A percentile compares a stretch with the other conserved stretches of the same genome.
Conservation (phyloP, 2,113 vertebrate genomes). For the Gobius niger region DNA sequence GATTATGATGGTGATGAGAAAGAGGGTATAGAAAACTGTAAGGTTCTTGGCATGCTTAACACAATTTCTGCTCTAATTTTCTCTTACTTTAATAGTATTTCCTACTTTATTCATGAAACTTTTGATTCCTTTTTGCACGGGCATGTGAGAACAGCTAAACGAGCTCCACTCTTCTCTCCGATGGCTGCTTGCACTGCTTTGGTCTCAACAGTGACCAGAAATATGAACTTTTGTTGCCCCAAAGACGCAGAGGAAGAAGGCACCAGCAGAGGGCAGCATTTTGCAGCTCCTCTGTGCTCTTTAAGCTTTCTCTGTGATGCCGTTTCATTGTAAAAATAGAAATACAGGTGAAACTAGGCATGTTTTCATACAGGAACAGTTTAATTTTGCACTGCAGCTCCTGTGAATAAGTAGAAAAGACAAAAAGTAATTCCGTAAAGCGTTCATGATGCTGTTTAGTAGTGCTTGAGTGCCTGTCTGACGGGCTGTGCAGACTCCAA, state of each 20-base stretch:
- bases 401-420: too few species aligned
- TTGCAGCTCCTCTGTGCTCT: too few species aligned
- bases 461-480: constrained; percentile 45
- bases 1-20: constrained; percentile 24
- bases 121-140: constrained; percentile 17
- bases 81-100: too few species aligned
- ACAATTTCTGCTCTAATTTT: too few species aligned
- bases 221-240: not conserved
- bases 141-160: constrained; percentile 39
- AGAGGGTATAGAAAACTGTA: constrained; percentile 70
- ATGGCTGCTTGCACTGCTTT: not conserved
- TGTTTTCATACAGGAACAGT: too few species aligned
- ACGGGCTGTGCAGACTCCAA: constrained; percentile 21
- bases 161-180: constrained; percentile 35
- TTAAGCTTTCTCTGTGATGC: too few species aligned
- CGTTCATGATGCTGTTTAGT: constrained; percentile 16
- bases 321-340: too few species aligned
- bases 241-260: too few species aligned
- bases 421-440: too few species aligned
- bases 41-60: constrained; percentile 60
- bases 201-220: not conserved
- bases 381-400: too few species aligned
- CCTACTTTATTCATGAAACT: constrained; percentile 6
- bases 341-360: too few species aligned
- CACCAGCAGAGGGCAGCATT: too few species aligned